Percentiles rank a stretch among this genome's conserved stretches.
phyloP scores from a whole-genome alignment of 2,113 vertebrate genomes.

The Tragulus kanchil region DNA sequence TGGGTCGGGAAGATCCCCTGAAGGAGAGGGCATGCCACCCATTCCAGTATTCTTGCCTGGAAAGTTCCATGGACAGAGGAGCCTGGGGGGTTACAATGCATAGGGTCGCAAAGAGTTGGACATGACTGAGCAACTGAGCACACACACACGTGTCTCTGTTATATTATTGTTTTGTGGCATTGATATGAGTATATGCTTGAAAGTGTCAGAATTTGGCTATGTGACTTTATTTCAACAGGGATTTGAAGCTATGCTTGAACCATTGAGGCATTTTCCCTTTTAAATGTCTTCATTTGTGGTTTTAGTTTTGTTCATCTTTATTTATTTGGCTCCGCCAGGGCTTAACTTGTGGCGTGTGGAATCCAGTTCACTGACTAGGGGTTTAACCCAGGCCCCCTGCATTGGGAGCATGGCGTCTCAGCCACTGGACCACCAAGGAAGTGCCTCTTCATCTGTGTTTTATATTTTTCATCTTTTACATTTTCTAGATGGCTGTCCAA shows the following conservation, averaged over 20 bases:
- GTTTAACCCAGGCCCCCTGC: not conserved
- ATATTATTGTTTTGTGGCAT: not conserved
- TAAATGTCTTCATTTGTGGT: not conserved
- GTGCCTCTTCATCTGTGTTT: not conserved
- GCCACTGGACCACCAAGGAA: not conserved
- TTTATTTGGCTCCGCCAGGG: not conserved
- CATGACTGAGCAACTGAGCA: not conserved
- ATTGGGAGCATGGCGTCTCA: not conserved
- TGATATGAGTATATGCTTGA: not conserved
- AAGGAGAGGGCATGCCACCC: not conserved
- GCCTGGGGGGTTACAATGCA: not conserved
- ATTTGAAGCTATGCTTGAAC: not conserved
- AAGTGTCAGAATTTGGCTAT: conserved; percentile 21
- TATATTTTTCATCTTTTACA: not conserved
- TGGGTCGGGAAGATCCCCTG: not conserved
- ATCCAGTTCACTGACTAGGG: not conserved
- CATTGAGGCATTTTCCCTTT: conserved; percentile 16
- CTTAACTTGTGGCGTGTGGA: not conserved
- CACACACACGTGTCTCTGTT: not conserved
- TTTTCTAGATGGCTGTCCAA: conserved; percentile 83
- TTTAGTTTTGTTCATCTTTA: no score
- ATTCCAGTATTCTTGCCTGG: not conserved
- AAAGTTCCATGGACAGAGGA: not conserved
- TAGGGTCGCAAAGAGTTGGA: not conserved
- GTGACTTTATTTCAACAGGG: not conserved